Base-by-base conservation (phyloP, 1,140 invertebrate genomes). In the Philotrypesis tridentata region DNA sequence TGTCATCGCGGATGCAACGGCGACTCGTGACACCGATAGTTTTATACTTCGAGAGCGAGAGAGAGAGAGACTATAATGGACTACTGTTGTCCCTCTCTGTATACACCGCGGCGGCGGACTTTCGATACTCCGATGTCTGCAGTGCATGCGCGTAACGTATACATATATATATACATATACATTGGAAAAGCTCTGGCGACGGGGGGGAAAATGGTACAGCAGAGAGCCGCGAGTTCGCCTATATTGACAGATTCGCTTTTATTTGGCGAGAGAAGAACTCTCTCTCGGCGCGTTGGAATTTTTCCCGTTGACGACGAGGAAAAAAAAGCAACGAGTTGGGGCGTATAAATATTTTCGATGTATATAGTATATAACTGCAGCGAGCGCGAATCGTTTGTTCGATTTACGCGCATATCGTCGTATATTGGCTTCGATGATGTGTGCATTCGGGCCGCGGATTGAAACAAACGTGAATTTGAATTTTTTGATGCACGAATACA, bases 1-100 rank as follows among this genome's bases (percentile, higher is more conserved):
- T 72, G 70, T 72, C 70, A 72, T 72, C 70, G 48, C 37, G 70
- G 7, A 72, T 27, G 70, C 70, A 72, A 21, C 70, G n/a, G 0
- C 27, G 5, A 37, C 33, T 17, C 48, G 14, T 21, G 61, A 21
- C 61, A 27, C 25, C 12, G 67, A 29, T 65, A 37, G 67, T 70
- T 70, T 70, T n/a, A 33, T 70, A 31, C 21, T 9, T 70, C 21
- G 31, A 17, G n/a, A n/a, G n/a, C n/a, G n/a, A n/a, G n/a, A n/a
- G n/a, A n/a, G n/a, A n/a, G n/a, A n/a, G n/a, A n/a, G 29, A 12
- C 17, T 70, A 21, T 23, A 37, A 33, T 70, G 29, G 5, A 31
- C 25, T 67, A 11, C 23, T 6, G 5, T 3, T n/a, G 14, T 8
- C 2, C 55, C 55, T 3, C n/a, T 60, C 14, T 21, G n/a, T 60